phyloP scores from a whole-genome alignment of 2,888 invertebrate species.

The Ctena decussata region DNA sequence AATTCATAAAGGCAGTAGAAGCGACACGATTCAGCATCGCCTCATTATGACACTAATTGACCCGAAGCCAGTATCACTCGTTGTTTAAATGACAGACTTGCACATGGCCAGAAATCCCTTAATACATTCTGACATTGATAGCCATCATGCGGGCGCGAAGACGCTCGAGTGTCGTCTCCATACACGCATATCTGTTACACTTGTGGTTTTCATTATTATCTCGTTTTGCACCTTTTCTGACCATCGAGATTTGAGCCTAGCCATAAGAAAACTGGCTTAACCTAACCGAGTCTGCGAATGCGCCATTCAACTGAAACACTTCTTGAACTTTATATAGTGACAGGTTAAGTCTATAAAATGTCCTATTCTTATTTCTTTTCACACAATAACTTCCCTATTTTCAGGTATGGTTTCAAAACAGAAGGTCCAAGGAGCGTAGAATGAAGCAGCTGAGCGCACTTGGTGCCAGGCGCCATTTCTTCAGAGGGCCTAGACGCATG shows the following conservation, averaged over 20 bases:
- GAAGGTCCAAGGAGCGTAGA: slow-evolving; percentile 98
- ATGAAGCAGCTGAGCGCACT: slow-evolving; percentile 99
- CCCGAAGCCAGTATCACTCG: background rate
- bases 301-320: too few relatives aligned
- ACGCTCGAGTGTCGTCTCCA: background rate
- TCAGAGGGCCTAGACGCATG: slow-evolving; percentile 93
- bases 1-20: too few relatives aligned
- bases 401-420: slow-evolving; percentile 99
- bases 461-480: slow-evolving; percentile 88
- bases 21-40: background rate
- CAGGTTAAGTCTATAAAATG: too few relatives aligned
- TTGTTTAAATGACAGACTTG: background rate
- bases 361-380: too few relatives aligned
- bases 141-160: background rate
- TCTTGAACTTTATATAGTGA: too few relatives aligned
- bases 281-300: too few relatives aligned
- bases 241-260: too few relatives aligned
- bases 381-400: too few relatives aligned
- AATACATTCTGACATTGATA: slow-evolving; percentile 1
- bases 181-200: background rate
- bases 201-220: too few relatives aligned
- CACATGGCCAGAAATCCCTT: background rate
- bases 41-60: background rate
- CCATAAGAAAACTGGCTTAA: too few relatives aligned
- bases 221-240: too few relatives aligned